These are phyloP conservation scores for Bhutanitis thaidina DNA, from an alignment of 2,888 invertebrate genomes.

Conservation along the genomic window DNA sequence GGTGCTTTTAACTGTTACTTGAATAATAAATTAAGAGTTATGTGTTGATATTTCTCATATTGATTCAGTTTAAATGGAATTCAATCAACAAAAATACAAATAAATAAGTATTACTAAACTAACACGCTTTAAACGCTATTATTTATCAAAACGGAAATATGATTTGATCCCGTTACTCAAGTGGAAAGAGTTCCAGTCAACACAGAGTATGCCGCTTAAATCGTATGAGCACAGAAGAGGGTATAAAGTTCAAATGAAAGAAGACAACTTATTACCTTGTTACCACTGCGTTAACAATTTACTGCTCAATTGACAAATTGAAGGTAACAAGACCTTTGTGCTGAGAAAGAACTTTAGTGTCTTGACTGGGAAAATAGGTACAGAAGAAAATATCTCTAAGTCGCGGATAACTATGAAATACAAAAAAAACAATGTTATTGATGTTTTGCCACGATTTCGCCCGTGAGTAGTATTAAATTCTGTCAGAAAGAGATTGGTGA, in stretches of 20 bases:
- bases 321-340: conserved; percentile 11
- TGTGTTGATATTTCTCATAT: no score
- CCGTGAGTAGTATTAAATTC: no score
- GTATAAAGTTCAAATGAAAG: conserved; percentile 14
- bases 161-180: conserved; percentile 23
- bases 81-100: no score
- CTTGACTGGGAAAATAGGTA: conserved; percentile 4
- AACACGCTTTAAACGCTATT: conserved; percentile 8
- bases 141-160: conserved; percentile 20
- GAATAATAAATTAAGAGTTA: no score
- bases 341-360: not conserved
- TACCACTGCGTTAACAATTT: conserved; percentile 17
- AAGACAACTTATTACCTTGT: conserved; percentile 13
- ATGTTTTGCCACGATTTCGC: no score
- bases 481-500: no score
- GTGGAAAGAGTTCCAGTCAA: not conserved
- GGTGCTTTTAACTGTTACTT: no score
- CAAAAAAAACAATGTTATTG: no score
- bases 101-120: not conserved
- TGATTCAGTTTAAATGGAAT: no score
- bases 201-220: not conserved
- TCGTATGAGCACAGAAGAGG: not conserved
- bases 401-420: no score
- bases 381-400: not conserved
- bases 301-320: conserved; percentile 24